Conservation (phyloP, 2,797 vertebrate species). For the Hylomyscus alleni region DNA sequence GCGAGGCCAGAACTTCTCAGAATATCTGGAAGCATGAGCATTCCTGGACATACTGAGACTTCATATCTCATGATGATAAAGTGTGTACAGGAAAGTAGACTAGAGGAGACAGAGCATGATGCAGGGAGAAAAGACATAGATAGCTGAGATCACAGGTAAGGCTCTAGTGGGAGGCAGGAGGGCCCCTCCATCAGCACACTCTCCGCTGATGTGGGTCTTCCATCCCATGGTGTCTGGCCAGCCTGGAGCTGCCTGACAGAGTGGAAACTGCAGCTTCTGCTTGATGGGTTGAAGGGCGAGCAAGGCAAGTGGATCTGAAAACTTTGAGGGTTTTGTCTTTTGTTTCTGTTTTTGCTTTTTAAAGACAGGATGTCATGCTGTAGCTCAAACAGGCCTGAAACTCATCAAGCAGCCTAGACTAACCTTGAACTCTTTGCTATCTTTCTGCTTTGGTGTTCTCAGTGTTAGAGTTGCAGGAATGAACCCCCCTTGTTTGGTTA, state of each 20-base stretch:
- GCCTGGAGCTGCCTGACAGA: neutral
- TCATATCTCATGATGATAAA: conserved; percentile 4
- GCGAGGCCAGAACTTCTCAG: neutral
- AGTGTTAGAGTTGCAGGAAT: neutral
- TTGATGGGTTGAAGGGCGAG: neutral
- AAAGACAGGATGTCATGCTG: neutral
- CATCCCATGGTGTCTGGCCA: neutral
- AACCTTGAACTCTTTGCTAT: neutral
- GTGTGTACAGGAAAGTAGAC: neutral
- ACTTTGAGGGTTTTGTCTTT: neutral
- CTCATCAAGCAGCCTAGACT: neutral
- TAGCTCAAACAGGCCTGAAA: neutral
- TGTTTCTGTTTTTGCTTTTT: neutral
- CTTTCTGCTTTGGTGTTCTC: neutral
- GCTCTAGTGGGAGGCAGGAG: neutral
- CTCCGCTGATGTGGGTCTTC: neutral
- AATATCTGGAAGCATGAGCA: neutral
- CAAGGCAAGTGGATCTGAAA: neutral
- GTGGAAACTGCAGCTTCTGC: neutral
- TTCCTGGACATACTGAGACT: neutral
- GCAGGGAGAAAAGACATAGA: neutral
- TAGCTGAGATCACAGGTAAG: neutral
- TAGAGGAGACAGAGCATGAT: conserved; percentile 8
- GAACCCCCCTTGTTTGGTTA: neutral
- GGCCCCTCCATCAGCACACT: neutral